phyloP scores from a whole-genome alignment of 1,140 invertebrate species.

The Heliconius hermathena region DNA sequence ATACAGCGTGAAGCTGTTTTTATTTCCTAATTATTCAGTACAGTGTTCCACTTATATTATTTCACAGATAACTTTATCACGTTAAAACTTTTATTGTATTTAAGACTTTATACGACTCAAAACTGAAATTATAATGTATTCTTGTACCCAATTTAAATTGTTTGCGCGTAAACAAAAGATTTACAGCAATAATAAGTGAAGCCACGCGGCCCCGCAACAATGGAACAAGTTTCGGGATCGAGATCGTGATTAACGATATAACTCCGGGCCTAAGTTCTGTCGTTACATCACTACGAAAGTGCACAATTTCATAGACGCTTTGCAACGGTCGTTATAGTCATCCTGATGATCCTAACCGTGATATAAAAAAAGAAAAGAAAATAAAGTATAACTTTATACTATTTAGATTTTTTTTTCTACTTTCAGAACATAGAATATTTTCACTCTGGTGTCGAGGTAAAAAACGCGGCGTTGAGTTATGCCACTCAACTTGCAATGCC shows the following conservation, averaged over 20 bases:
- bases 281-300: not conserved
- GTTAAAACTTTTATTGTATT: no score
- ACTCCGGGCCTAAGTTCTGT: slow-evolving; percentile 22
- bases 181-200: slow-evolving; percentile 4
- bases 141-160: not conserved
- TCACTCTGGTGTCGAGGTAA: no score
- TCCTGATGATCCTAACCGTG: not conserved
- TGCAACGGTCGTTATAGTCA: not conserved
- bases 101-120: not conserved
- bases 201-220: slow-evolving; percentile 11
- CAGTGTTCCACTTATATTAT: no score
- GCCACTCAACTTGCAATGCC: no score
- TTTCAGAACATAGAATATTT: no score
- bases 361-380: not conserved
- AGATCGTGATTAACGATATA: slow-evolving; percentile 24
- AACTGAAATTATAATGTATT: not conserved
- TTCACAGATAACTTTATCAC: no score
- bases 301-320: not conserved
- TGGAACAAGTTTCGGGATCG: slow-evolving; percentile 17
- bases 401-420: no score
- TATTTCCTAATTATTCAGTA: no score
- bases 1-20: no score
- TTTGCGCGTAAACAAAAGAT: slow-evolving; percentile 19
- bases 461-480: no score
- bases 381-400: no score